Evolutionary conservation across 2,888 invertebrate genomes (phyloP), one percentile per base, ranked within the genome.

Genomic region (Polymixis lichenea): DNA sequence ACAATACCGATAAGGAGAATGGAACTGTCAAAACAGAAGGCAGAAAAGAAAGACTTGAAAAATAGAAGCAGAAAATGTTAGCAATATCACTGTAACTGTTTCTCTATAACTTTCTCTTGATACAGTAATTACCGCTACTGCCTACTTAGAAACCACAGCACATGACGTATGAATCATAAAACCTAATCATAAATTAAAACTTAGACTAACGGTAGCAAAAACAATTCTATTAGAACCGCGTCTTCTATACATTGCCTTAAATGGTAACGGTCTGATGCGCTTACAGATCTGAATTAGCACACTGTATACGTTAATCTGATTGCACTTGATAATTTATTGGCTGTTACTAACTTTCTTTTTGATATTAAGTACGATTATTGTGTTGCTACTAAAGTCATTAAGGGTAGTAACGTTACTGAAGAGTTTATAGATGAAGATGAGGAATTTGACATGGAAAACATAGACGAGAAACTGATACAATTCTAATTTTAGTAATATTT

Each of bases 341-440:
- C 56, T 79, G 66, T 61, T 78, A 55, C 76, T 73, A 73, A 78
- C 87, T 89, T 89, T 87, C 87, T 79, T 77, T 78, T 87, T 77
- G 46, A 68, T 74, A 61, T 49, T 1, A 55, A 53, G 0, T 4
- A 49, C 22, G 25, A 69, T 68, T 62, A 58, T 64, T 53, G n/a
- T 70, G 28, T 49, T 43, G 46, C 25, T 60, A 38, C 11, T 70
- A 25, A 53, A 60, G 7, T 6, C 15, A 25, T 43, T 49, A 46
- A 53, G 5, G 9, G 7, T 11, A 51, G 1, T 1, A 28, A 49
- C 6, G 13, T 7, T 55, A 25, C 7, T 58, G n/a, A 17, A 61
- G 3, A 56, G 9, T 46, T 2, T 5, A 22, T 5, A 22, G 11
- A 19, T 22, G 19, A 46, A n/a, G n/a, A n/a, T 32, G 5, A 5